phyloP scores from a whole-genome alignment of 2,113 vertebrate genomes.

The Columba livia region DNA sequence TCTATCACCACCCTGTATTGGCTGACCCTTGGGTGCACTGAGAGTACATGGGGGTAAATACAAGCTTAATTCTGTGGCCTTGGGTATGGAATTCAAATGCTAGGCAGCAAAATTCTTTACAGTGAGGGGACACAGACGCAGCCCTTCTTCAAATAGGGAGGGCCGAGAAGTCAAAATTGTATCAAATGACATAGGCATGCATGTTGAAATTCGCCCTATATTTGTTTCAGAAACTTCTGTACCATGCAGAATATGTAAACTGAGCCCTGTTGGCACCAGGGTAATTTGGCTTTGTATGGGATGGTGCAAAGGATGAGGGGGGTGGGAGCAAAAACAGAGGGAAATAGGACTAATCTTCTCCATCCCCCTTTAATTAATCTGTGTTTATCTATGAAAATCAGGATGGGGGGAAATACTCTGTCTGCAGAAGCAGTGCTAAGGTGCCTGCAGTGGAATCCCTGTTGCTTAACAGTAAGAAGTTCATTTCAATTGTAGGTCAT shows the following conservation, averaged over 20 bases:
- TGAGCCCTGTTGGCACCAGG: not conserved
- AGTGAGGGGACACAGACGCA: not conserved
- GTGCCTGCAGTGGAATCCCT: not conserved
- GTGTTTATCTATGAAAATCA: not conserved
- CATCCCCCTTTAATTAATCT: not conserved
- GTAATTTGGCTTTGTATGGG: not conserved
- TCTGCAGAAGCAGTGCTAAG: not conserved
- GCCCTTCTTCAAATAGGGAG: not conserved
- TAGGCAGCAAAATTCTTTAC: not conserved
- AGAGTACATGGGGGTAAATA: not conserved
- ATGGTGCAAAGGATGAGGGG: not conserved
- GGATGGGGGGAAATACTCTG: no score
- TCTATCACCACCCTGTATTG: not conserved
- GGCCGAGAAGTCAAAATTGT: not conserved
- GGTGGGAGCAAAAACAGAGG: fast-evolving
- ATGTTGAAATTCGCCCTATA: not conserved
- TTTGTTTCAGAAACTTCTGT: not conserved
- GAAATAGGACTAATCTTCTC: not conserved
- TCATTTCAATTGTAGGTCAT: not conserved
- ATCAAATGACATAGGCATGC: not conserved
- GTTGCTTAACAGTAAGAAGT: not conserved
- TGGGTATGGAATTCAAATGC: not conserved
- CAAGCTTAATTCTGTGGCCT: not conserved
- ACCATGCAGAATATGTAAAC: fast-evolving
- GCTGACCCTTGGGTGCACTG: not conserved